Percentiles rank a stretch among this genome's conserved stretches.
Conservation (phyloP, 2,797 vertebrate species). For the Sardinella longiceps region DNA sequence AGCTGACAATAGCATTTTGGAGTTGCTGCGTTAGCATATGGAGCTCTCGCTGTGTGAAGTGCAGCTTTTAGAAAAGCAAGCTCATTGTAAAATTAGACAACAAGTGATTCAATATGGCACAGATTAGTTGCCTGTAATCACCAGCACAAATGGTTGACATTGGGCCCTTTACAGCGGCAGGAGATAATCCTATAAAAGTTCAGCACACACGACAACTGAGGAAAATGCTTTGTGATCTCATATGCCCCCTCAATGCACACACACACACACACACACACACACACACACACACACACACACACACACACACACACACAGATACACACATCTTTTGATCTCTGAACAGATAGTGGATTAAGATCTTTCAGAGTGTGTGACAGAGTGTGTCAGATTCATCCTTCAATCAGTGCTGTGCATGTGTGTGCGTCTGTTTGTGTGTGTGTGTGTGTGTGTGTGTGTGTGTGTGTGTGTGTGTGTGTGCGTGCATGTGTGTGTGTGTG, state of each 20-base stretch:
- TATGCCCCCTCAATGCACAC: not conserved
- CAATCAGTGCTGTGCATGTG: not conserved
- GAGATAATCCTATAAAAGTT: not conserved
- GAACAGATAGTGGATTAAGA: not conserved
- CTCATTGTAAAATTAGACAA: constrained; percentile 48
- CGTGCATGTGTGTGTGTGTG: not conserved
- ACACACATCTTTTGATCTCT: not conserved
- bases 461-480: not conserved
- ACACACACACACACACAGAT: not conserved
- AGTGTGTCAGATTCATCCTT: not conserved
- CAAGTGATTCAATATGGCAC: constrained; percentile 36
- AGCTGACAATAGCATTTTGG: constrained; percentile 31
- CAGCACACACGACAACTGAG: not conserved
- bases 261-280: not conserved
- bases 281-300: not conserved
- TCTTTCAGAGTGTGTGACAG: not conserved
- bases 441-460: not conserved
- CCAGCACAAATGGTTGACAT: constrained; percentile 31
- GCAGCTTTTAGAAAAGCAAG: constrained; percentile 35
- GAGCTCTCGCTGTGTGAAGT: not conserved
- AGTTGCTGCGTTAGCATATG: constrained; percentile 5
- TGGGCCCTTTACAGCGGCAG: not conserved
- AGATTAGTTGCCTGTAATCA: constrained; percentile 20
- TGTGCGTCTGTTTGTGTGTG: no score
- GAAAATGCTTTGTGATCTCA: not conserved